Evolutionary conservation across 2,888 invertebrate genomes (phyloP), one percentile per base, ranked within the genome.

Genomic region (Tenthredo amoena): DNA sequence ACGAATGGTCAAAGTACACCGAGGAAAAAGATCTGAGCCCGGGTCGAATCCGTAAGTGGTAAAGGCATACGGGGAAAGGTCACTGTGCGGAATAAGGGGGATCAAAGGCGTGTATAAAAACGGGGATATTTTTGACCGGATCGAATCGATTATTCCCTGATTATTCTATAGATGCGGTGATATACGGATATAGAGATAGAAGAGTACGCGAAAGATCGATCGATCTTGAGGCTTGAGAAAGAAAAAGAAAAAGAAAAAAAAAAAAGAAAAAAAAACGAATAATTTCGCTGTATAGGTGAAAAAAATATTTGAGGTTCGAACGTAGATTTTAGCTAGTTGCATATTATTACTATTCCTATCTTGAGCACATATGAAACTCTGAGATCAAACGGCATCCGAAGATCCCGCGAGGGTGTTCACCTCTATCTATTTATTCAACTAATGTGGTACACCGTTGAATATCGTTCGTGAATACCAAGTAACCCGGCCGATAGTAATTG

Each of bases 401-500:
- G 47, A 43, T 40, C 40, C 43, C 77, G 84, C 86, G 85, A 89
- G 89, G 91, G 87, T 89, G 88, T 90, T 92, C 91, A 92, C 90
- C 91, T 68, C 68, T 43, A 89, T 88, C 85, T 85, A 88, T 87
- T 86, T 87, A 84, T 86, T 65, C 86, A 86, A 85, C 89, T 89
- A 91, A 89, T 89, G 89, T 88, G 89, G 89, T 86, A 86, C 88
- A 88, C 89, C 87, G 85, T 89, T 88, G 88, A 91, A 91, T 91
- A 91, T 91, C 90, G 88, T 90, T 90, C 88, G 88, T 87, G 89
- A 89, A 90, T 91, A 90, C 91, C 91, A 91, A 90, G 91, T 90
- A 90, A 91, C 90, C 62, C 15, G 89, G 91, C 89, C 90, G 91
- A 91, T 91, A 89, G 90, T 91, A 91, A 91, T 92, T 91, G 91